Evolutionary conservation across 2,888 invertebrate genomes (phyloP), one percentile per base, ranked within the genome.

Genomic region (Proisotoma minuta): DNA sequence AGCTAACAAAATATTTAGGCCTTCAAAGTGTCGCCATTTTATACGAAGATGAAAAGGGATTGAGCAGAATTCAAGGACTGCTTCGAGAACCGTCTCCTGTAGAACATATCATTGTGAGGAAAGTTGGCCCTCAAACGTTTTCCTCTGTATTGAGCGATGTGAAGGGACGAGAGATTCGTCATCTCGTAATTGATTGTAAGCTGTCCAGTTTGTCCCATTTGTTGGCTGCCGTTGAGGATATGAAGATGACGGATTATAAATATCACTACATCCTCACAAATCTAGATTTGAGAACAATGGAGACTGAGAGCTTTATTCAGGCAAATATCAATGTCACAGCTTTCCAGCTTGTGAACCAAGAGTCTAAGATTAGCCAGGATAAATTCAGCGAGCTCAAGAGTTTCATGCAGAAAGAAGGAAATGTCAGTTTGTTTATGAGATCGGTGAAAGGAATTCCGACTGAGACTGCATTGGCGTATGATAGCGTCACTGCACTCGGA

Each of bases 211-310:
- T 72, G 22, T 65, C 68, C 1, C 60, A 67, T 20, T 63, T 72
- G 10, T 52, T 72, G 8, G 43, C 59, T 58, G 70, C 70, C n/a
- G 69, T 66, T 40, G 63, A 62, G 49, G 59, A 62, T 3, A 60
- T 69, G 18, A 87, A 88, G 79, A 89, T 90, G 89, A 87, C 88
- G 77, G 88, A 89, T 76, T 88, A 88, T 78, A 87, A 87, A 76
- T 89, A 88, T 76, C 89, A 91, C 77, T 91, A 88, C 78, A 81
- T 89, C 65, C 88, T 90, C 75, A 88, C 88, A 26, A 86, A 86
- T 54, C 84, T 86, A 76, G 73, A 73, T 29, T 54, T 72, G n/a
- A 63, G 58, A 4, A 69, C 63, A 5, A 63, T 65, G 15, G 70
- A 73, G 56, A 59, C 72, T 56, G 66, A 64, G 10, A 65, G 65